These are phyloP conservation scores for Acanthosepion pharaonis DNA, from an alignment of 2,888 invertebrate species.

Conservation along the genomic window DNA sequence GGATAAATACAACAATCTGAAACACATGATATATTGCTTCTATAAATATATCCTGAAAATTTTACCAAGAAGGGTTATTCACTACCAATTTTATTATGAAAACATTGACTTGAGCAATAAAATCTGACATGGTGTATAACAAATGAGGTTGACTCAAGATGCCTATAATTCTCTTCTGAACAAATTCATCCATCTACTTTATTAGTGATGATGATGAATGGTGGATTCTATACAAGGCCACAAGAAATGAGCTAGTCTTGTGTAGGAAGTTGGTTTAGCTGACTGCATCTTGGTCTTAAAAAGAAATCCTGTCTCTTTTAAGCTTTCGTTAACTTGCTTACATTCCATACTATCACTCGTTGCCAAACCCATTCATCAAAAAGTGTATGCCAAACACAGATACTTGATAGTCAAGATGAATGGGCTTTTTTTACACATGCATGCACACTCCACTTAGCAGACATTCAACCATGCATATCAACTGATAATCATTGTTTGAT, in stretches of 20 bases:
- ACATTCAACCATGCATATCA: background rate
- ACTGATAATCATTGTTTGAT: conserved; percentile 33
- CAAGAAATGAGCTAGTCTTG: background rate
- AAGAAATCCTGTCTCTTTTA: conserved; percentile 14
- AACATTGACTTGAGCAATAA: no score
- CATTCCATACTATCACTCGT: background rate
- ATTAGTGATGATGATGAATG: background rate
- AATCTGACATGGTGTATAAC: background rate
- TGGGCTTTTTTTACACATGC: conserved; percentile 33
- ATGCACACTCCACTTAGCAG: conserved; percentile 12
- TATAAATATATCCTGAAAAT: no score
- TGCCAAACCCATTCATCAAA: background rate
- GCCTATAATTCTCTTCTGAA: background rate
- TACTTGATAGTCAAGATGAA: background rate
- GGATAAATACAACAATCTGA: no score
- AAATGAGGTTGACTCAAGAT: background rate
- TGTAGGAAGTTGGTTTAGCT: background rate
- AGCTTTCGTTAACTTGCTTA: background rate
- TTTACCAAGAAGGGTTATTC: no score
- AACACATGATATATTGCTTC: no score
- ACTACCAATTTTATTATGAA: no score
- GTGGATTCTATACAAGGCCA: background rate
- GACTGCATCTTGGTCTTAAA: background rate
- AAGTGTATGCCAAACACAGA: background rate
- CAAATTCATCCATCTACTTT: background rate